These are phyloP conservation scores for Loripinus fragilis DNA, from an alignment of 2,888 invertebrate genomes.

Conservation along the genomic window DNA sequence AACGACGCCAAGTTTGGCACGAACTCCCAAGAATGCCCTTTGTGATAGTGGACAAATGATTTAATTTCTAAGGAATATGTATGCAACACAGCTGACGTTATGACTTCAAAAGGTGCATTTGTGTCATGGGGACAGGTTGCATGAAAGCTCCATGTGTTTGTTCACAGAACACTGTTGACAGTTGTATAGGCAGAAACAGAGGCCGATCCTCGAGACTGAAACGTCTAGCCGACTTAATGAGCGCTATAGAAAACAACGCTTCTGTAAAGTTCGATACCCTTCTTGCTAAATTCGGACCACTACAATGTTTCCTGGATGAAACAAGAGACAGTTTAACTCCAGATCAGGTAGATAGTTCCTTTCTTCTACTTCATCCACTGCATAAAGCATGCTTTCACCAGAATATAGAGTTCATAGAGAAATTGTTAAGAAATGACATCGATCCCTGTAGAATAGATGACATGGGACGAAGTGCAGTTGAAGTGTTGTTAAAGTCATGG, in stretches of 20 bases:
- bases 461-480: not conserved
- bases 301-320: not conserved
- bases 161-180: not conserved
- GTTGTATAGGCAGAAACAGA: not conserved
- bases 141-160: not conserved
- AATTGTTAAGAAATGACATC: not conserved
- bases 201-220: not conserved
- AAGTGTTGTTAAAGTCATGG: not conserved
- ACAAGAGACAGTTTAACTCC: not conserved
- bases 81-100: no score
- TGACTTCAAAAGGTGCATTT: no score
- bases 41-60: no score
- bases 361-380: not conserved
- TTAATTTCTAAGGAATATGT: no score
- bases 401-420: not conserved
- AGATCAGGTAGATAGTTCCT: not conserved
- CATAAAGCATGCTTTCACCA: slow-evolving; percentile 10
- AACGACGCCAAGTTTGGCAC: no score
- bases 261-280: not conserved
- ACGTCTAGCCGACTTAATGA: not conserved
- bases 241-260: not conserved
- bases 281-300: not conserved
- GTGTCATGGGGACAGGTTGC: not conserved
- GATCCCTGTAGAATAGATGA: not conserved
- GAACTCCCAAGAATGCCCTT: no score